These are phyloP conservation scores for Lycocerus yunnanus DNA, from an alignment of 2,888 invertebrate genomes.

Conservation along the genomic window DNA sequence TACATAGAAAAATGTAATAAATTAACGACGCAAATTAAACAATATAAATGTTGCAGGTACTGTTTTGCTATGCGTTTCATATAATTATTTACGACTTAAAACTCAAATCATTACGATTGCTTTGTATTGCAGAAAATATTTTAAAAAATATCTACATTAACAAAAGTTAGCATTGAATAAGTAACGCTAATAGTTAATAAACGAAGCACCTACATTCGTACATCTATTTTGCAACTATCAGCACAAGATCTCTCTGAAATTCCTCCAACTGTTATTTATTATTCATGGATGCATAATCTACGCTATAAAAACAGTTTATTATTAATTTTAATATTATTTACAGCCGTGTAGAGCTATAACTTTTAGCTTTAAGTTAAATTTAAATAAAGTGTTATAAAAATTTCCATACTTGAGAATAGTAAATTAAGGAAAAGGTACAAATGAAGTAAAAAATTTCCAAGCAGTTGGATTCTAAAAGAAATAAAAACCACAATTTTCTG, in stretches of 20 bases:
- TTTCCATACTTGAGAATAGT: neutral
- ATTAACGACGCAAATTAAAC: too few relatives aligned
- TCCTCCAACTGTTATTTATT: neutral
- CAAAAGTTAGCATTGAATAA: too few relatives aligned
- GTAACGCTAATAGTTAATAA: too few relatives aligned
- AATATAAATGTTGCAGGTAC: too few relatives aligned
- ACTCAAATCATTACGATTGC: too few relatives aligned
- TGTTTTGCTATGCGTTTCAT: too few relatives aligned
- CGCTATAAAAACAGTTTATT: neutral
- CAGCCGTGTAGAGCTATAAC: neutral
- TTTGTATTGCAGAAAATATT: too few relatives aligned
- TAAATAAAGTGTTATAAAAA: neutral
- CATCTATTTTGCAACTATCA: too few relatives aligned
- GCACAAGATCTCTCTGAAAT: neutral
- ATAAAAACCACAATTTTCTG: neutral
- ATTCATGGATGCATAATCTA: neutral
- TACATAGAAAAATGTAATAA: too few relatives aligned
- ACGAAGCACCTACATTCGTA: too few relatives aligned
- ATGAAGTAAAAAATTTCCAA: neutral
- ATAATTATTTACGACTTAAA: too few relatives aligned
- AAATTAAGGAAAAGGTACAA: neutral
- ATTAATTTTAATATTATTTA: neutral
- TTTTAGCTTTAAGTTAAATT: neutral
- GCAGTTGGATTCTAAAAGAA: neutral
- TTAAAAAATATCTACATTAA: too few relatives aligned